Percentiles rank a stretch among this genome's conserved stretches.
Evolutionary conservation across 2,113 vertebrate species (phyloP).

Genomic region (Prochilodus magdalenae): DNA sequence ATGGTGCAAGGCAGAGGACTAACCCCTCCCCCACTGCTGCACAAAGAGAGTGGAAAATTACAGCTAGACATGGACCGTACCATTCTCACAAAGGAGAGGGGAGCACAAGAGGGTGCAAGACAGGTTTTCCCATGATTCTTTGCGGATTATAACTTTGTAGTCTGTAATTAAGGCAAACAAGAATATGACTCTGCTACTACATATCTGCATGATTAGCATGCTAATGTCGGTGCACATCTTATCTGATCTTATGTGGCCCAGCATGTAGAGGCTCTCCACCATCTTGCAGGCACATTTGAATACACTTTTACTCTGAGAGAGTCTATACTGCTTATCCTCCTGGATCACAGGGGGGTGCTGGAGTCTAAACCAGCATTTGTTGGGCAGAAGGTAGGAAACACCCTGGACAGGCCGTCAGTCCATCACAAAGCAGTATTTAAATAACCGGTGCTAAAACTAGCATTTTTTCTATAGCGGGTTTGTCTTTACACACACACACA

Average conservation of each 20-base stretch:
- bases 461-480: too few relatives aligned
- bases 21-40: slow-evolving; percentile 47
- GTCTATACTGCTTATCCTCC: too few relatives aligned
- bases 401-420: too few relatives aligned
- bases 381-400: too few relatives aligned
- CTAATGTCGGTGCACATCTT: not conserved
- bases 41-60: slow-evolving; percentile 53
- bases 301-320: too few relatives aligned
- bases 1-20: not conserved
- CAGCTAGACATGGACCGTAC: slow-evolving; percentile 46
- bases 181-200: not conserved
- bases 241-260: too few relatives aligned
- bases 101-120: slow-evolving; percentile 26
- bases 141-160: not conserved
- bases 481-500: too few relatives aligned
- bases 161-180: not conserved
- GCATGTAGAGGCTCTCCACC: too few relatives aligned
- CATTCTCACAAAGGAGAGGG: slow-evolving; percentile 28
- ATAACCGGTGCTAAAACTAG: too few relatives aligned
- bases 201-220: not conserved
- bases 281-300: not conserved
- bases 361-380: too few relatives aligned
- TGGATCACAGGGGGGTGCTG: too few relatives aligned
- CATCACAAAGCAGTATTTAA: too few relatives aligned
- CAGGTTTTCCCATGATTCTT: not conserved